Conservation (phyloP, 2,888 invertebrate species). For the Eumerus sabulonum region DNA sequence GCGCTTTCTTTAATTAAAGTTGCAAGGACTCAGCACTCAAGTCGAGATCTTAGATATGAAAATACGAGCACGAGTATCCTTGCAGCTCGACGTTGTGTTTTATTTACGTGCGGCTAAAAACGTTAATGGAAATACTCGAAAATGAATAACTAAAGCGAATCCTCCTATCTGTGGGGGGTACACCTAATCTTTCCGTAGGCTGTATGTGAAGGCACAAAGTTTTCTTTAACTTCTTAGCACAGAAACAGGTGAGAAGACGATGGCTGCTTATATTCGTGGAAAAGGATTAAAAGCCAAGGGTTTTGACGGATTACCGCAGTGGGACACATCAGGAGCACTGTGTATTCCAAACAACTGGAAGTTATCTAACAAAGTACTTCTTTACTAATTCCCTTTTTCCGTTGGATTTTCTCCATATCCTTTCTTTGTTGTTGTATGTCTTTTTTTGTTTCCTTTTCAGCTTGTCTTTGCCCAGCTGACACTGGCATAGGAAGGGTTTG, state of each 20-base stretch:
- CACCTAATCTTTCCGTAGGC: neutral
- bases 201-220: constrained; percentile 12
- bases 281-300: neutral
- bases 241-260: no score
- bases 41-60: neutral
- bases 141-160: constrained; percentile 16
- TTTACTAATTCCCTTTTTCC: constrained; percentile 8
- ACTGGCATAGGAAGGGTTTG: neutral
- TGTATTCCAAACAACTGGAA: constrained; percentile 8
- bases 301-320: constrained; percentile 28
- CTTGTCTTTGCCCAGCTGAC: neutral
- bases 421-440: no score
- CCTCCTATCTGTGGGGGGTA: neutral
- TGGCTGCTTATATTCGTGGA: no score
- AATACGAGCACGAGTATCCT: no score
- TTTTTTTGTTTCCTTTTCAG: neutral
- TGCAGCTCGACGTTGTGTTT: constrained; percentile 21
- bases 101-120: constrained; percentile 49
- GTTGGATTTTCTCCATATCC: no score
- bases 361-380: constrained; percentile 9
- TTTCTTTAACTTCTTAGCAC: no score
- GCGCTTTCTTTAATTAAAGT: constrained; percentile 52
- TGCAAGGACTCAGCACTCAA: constrained; percentile 30
- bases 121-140: constrained; percentile 42
- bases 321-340: neutral